phyloP scores from a whole-genome alignment of 30 jellyfish, hydroid and myxozoan species.

The Aurelia aurita region DNA sequence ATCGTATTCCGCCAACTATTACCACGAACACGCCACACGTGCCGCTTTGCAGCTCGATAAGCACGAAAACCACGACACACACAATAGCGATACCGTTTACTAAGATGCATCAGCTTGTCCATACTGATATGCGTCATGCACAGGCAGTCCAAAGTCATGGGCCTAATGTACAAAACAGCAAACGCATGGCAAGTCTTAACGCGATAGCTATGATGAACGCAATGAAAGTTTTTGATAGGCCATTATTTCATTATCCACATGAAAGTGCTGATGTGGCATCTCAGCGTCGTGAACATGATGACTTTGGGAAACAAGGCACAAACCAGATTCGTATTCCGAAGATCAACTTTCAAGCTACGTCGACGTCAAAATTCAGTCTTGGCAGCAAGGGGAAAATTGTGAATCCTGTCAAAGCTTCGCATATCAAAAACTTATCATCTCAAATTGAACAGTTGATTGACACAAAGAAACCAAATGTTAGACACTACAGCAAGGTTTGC shows the following conservation, averaged over 20 bases:
- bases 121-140: slow-evolving; percentile 53
- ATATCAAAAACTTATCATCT: slow-evolving; percentile 54
- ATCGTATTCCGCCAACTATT: slow-evolving; percentile 61
- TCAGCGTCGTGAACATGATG: slow-evolving; percentile 22
- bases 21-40: slow-evolving; percentile 48
- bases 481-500: slow-evolving; percentile 32
- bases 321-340: slow-evolving; percentile 67
- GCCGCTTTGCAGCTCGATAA: slow-evolving; percentile 78
- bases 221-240: slow-evolving; percentile 71
- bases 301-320: slow-evolving; percentile 2
- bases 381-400: slow-evolving; percentile 38
- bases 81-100: slow-evolving; percentile 88
- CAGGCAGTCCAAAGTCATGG: slow-evolving; percentile 13
- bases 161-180: slow-evolving; percentile 34
- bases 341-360: slow-evolving; percentile 79
- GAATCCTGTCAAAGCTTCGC: slow-evolving; percentile 61
- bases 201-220: slow-evolving; percentile 89
- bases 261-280: slow-evolving; percentile 4
- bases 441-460: slow-evolving; percentile 59
- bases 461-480: slow-evolving; percentile 33
- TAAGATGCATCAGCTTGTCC: slow-evolving; percentile 77
- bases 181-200: slow-evolving; percentile 77
- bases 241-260: slow-evolving; percentile 26
- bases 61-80: slow-evolving; percentile 82
- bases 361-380: slow-evolving; percentile 80